phyloP scores from a whole-genome alignment of 2,797 vertebrate genomes.

The Melopsittacus undulatus region DNA sequence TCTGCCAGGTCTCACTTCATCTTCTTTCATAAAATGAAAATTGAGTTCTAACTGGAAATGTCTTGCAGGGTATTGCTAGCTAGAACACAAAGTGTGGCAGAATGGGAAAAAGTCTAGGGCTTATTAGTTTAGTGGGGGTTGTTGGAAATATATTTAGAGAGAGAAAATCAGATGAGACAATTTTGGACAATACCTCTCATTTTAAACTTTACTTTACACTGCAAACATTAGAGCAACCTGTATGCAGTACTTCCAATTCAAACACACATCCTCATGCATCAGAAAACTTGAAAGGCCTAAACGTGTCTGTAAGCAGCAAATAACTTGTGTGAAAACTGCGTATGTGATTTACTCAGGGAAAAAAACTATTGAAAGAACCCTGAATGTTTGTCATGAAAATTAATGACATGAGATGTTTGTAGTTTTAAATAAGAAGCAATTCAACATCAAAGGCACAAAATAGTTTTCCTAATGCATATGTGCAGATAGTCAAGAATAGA shows the following conservation, averaged over 20 bases:
- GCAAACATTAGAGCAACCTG: neutral
- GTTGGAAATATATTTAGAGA: neutral
- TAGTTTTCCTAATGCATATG: neutral
- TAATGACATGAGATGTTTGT: neutral
- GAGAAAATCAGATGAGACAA: neutral
- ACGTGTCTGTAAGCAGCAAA: neutral
- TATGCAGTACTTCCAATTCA: constrained; percentile 13
- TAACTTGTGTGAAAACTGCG: neutral
- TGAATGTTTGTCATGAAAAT: constrained; percentile 28
- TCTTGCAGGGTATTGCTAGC: neutral
- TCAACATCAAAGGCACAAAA: neutral
- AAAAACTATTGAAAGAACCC: neutral
- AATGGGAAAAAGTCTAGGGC: neutral
- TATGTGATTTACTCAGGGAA: constrained; percentile 13
- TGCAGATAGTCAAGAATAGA: neutral
- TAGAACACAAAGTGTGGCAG: neutral
- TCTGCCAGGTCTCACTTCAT: neutral
- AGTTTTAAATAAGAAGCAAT: constrained; percentile 2
- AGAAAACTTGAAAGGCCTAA: neutral
- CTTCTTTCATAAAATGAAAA: constrained; percentile 49
- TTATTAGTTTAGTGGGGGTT: neutral
- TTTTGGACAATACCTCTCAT: neutral
- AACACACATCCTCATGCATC: neutral
- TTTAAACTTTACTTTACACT: neutral
- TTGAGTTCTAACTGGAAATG: neutral